These are phyloP conservation scores for Melangyna quadrimaculata DNA, from an alignment of 2,888 invertebrate genomes.

Conservation along the genomic window DNA sequence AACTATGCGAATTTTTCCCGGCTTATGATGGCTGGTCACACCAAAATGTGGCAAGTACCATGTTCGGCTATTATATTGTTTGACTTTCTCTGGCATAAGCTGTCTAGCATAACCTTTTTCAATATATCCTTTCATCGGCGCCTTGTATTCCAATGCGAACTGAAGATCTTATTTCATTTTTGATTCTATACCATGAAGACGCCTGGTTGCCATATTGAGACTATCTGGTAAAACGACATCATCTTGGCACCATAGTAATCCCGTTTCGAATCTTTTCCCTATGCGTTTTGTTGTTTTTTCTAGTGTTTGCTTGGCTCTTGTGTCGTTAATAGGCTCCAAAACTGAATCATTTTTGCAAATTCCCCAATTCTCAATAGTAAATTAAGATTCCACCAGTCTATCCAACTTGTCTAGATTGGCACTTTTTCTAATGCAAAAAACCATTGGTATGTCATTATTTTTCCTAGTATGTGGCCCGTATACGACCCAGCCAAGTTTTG, in stretches of 20 bases:
- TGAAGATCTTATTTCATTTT: neutral
- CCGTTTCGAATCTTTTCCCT: neutral
- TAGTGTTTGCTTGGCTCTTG: neutral
- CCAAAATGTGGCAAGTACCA: neutral
- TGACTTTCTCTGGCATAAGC: neutral
- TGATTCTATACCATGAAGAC: neutral
- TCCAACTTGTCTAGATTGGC: neutral
- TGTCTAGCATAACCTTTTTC: neutral
- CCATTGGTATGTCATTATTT: neutral
- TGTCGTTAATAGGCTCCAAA: neutral
- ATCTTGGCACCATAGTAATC: neutral
- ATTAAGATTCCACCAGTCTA: neutral
- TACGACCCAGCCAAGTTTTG: neutral
- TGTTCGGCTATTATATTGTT: neutral
- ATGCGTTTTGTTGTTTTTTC: neutral
- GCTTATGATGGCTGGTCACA: too few species aligned
- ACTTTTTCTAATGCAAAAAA: neutral
- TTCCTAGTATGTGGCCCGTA: neutral
- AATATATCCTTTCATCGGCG: neutral
- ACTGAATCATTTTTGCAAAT: neutral
- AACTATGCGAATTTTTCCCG: too few species aligned
- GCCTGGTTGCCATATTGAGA: neutral
- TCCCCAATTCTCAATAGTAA: neutral
- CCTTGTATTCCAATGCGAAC: neutral
- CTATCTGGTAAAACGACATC: neutral